phyloP scores from a whole-genome alignment of 1,140 invertebrate species.

The Magallana gigas region DNA sequence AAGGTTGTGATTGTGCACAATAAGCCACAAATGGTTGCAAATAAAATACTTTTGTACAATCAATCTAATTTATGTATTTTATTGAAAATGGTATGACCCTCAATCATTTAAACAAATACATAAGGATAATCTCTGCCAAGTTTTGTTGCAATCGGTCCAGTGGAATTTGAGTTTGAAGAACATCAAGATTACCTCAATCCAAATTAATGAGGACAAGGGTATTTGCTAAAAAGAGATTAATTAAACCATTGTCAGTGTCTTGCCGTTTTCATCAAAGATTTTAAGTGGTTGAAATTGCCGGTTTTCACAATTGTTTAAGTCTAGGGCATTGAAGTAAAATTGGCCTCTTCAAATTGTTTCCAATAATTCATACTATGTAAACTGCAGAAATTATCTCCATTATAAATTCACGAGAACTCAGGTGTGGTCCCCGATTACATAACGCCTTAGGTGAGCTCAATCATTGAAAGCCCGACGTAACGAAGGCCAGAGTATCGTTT shows the following conservation, averaged over 20 bases:
- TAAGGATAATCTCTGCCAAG: too few species aligned
- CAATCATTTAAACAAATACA: too few species aligned
- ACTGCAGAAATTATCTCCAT: constrained; percentile 5
- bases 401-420: constrained; percentile 16
- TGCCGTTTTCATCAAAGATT: not conserved
- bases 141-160: too few species aligned
- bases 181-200: too few species aligned
- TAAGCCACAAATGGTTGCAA: too few species aligned
- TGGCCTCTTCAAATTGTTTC: constrained; percentile 12
- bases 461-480: constrained; percentile 10
- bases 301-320: constrained; percentile 5
- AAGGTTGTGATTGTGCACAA: too few species aligned
- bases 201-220: too few species aligned
- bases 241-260: not conserved
- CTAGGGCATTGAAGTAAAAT: constrained; percentile 20
- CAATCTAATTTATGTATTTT: too few species aligned
- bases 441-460: constrained; percentile 20
- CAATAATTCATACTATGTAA: constrained; percentile 34
- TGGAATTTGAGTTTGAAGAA: too few species aligned
- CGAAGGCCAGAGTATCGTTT: not conserved
- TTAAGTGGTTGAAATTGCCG: not conserved
- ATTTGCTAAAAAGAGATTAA: not conserved
- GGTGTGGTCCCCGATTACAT: constrained; percentile 13
- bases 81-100: too few species aligned
- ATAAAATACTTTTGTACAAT: too few species aligned